A percentile compares a stretch with the other conserved stretches of the same genome.
Evolutionary conservation across 2,113 vertebrate genomes (phyloP).

Genomic region (Patagioenas fasciata): DNA sequence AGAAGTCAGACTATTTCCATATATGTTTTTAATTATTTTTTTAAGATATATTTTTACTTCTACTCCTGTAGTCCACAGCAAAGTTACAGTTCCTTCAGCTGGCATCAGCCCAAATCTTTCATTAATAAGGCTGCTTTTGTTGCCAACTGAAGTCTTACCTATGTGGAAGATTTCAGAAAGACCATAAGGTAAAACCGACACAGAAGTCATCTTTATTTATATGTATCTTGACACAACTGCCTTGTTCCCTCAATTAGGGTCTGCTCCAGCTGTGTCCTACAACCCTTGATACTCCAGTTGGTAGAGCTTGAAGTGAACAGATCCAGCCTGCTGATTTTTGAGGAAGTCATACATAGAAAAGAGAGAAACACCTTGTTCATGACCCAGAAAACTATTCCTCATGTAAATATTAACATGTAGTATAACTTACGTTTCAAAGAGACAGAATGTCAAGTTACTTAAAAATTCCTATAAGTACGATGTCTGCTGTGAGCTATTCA

Average conservation of each 20-base stretch:
- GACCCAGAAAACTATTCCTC: conserved; percentile 17
- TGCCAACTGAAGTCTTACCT: neutral
- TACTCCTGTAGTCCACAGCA: neutral
- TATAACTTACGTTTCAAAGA: neutral
- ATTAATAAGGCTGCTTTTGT: neutral
- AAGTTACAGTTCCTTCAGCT: neutral
- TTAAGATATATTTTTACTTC: neutral
- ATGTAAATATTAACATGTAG: neutral
- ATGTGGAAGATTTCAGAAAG: neutral
- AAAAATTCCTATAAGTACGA: neutral
- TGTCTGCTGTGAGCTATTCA: neutral
- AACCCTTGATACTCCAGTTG: neutral
- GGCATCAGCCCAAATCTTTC: neutral
- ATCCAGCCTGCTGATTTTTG: neutral
- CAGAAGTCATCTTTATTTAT: neutral
- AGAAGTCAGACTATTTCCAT: neutral
- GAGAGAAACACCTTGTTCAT: neutral
- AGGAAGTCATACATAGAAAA: neutral
- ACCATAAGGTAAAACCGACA: neutral
- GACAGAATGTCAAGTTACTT: neutral
- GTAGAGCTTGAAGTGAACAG: neutral
- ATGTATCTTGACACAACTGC: neutral
- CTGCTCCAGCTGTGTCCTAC: neutral
- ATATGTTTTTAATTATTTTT: neutral
- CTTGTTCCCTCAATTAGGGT: neutral